These are phyloP conservation scores for Euphydryas editha DNA, from an alignment of 2,888 invertebrate genomes.

Conservation along the genomic window DNA sequence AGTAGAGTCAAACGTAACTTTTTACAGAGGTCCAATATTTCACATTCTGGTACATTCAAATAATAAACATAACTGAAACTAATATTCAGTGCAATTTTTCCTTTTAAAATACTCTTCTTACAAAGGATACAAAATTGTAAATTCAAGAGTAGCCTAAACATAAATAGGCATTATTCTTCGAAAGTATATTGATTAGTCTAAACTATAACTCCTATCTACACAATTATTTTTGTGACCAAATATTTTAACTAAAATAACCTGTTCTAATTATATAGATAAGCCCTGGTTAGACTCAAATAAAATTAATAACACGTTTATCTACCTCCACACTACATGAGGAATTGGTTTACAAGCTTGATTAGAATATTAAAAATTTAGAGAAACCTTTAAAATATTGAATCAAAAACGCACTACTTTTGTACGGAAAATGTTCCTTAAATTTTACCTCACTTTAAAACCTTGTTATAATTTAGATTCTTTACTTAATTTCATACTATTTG, in stretches of 20 bases:
- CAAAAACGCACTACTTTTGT: neutral
- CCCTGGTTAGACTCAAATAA: constrained; percentile 12
- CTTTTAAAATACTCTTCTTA: too few relatives aligned
- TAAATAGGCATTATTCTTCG: constrained; percentile 36
- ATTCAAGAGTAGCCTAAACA: constrained; percentile 12
- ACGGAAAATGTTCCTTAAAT: constrained; percentile 13
- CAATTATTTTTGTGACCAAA: constrained; percentile 33
- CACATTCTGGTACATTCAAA: constrained; percentile 1
- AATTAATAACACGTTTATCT: constrained; percentile 22
- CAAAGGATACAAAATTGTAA: neutral
- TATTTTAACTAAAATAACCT: constrained; percentile 20
- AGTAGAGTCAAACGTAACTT: constrained; percentile 16
- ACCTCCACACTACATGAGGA: constrained; percentile 30
- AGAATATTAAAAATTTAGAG: neutral
- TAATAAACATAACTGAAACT: too few relatives aligned
- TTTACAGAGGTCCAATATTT: constrained; percentile 37
- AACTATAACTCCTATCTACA: constrained; percentile 36
- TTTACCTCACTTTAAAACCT: neutral
- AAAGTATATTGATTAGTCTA: constrained; percentile 27
- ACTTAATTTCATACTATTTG: neutral
- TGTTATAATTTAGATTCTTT: neutral
- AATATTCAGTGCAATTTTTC: too few relatives aligned
- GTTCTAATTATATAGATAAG: constrained; percentile 16
- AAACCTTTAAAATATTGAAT: neutral
- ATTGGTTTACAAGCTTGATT: constrained; percentile 24